Base-by-base conservation (phyloP, 2,797 vertebrate genomes). In the Smutsia temminckii region DNA sequence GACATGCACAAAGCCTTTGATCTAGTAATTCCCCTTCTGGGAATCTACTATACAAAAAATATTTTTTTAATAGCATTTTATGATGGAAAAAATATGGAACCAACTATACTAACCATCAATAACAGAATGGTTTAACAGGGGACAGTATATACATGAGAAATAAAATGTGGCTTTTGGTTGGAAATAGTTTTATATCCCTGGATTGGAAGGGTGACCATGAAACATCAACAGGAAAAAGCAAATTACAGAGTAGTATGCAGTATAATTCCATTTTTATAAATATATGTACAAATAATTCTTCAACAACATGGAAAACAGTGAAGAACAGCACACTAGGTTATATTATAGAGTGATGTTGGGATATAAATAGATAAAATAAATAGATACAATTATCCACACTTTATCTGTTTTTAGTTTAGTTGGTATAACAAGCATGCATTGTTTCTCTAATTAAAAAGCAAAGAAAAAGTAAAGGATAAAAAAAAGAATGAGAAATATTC, bases 331-430 rank as follows among this genome's bases (percentile, higher is more conserved):
- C 2, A 32, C 10, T 23, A 49, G 32, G 8, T 42, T 64, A 51
- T 12, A n/a, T 59, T 59, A 71, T 85, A 94, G 32, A 49, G 42
- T 42, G 25, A 57, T 78, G 64, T 68, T 61, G 23, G 8, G 7
- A 20, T 42, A 77, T 34, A 88, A 85, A 18, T 34, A 23, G 20
- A 71, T 77, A 78, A 46, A 63, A 66, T 42, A 80, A 79, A 85
- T 64, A 8, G 5, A 57, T 34, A 75, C 85, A 85, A 68, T 46
- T 79, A 55, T 27, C 87, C 11, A 59, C 49, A 51, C 11, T 91
- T 85, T 84, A 74, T 32, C 42, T 4, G 63, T 92, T 72, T 91
- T 71, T 89, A 72, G 71, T 91, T 93, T 80, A 66, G 13, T 59
- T 69, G 21, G 64, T 85, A 17, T 3, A 83, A 51, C 0, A 74